Conservation (phyloP, 2,113 vertebrate species). For the Abramis brama region DNA sequence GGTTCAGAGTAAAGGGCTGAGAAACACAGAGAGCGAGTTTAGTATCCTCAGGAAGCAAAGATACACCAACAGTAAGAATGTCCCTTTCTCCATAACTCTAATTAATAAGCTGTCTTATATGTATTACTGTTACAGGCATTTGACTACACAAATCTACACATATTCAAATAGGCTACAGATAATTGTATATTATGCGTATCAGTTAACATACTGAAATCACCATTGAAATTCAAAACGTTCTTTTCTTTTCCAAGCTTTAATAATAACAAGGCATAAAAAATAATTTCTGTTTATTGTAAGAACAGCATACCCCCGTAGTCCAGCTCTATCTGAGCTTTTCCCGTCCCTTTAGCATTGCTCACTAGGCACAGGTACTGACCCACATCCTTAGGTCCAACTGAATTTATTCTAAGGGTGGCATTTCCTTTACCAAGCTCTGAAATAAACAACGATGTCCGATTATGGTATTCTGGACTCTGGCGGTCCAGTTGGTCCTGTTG, state of each 20-base stretch:
- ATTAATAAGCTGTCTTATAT: not conserved
- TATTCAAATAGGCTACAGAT: not conserved
- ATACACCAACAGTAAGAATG: too few species aligned
- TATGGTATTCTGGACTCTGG: slow-evolving; percentile 42
- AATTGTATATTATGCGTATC: not conserved
- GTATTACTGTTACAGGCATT: too few species aligned
- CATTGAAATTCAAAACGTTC: not conserved
- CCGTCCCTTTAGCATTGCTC: slow-evolving; percentile 52
- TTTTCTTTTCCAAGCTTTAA: not conserved
- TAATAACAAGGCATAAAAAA: not conserved
- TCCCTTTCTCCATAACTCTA: not conserved
- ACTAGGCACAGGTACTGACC: slow-evolving; percentile 56
- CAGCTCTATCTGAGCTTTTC: slow-evolving; percentile 42
- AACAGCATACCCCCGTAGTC: not conserved
- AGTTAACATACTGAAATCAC: not conserved
- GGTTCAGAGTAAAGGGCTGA: slow-evolving; percentile 59
- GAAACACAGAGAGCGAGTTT: not conserved
- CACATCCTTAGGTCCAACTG: slow-evolving; percentile 33
- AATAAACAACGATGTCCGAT: slow-evolving; percentile 48
- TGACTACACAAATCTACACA: too few species aligned
- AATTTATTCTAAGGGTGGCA: slow-evolving; percentile 52
- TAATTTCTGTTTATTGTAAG: not conserved
- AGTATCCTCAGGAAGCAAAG: too few species aligned
- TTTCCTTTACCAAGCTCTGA: slow-evolving; percentile 56
- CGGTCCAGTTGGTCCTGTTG: slow-evolving; percentile 43